phyloP scores from a whole-genome alignment of 2,797 vertebrate genomes.

The Salmo trutta region DNA sequence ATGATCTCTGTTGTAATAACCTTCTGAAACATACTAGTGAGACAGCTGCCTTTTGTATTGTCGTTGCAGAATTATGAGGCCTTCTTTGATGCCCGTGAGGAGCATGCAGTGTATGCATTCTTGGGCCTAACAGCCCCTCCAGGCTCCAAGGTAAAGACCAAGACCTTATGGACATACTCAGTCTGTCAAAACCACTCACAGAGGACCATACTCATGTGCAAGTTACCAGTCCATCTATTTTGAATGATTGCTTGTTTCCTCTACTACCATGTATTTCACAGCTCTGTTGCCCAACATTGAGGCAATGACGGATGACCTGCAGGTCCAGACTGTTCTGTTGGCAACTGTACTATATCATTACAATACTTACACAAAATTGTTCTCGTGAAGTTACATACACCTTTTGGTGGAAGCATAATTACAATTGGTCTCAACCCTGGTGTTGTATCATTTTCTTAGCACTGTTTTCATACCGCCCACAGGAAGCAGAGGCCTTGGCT shows the following conservation, averaged over 20 bases:
- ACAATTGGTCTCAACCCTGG: not conserved
- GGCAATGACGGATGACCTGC: not conserved
- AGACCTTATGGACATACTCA: not conserved
- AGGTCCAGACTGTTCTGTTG: not conserved
- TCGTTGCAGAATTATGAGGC: slow-evolving; percentile 87
- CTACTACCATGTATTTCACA: not conserved
- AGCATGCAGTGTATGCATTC: slow-evolving; percentile 92
- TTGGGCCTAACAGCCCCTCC: slow-evolving; percentile 93
- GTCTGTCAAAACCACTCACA: not conserved
- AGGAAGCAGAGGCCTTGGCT: slow-evolving; percentile 93
- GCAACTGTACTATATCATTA: not conserved
- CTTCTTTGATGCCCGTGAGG: slow-evolving; percentile 95
- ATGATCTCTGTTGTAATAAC: too few species aligned
- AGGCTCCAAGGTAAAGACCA: slow-evolving; percentile 87
- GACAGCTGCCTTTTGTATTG: not conserved
- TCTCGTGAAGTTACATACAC: too few species aligned
- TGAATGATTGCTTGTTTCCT: not conserved
- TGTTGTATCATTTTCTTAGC: slow-evolving; percentile 37
- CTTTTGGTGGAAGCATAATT: not conserved
- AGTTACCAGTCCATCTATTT: not conserved
- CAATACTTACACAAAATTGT: too few species aligned
- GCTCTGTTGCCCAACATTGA: not conserved
- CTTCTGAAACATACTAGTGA: not conserved
- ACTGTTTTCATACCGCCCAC: slow-evolving; percentile 55
- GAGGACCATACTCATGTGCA: not conserved